phyloP scores from a whole-genome alignment of 1,140 invertebrate genomes.

The Diorhabda elongata region DNA sequence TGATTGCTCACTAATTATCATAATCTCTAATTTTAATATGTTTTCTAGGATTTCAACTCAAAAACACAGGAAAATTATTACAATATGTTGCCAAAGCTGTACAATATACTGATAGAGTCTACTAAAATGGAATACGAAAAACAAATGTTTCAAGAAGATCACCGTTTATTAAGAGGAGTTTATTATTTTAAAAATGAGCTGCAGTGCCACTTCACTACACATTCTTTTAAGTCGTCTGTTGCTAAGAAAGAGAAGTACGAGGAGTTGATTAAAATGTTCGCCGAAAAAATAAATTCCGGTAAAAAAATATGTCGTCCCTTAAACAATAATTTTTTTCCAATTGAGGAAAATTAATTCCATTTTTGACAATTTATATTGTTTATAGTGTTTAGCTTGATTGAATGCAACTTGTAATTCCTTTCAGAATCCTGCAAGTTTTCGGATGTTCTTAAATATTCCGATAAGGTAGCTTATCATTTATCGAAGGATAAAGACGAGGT shows the following conservation, averaged over 20 bases:
- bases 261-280: slow-evolving; percentile 17
- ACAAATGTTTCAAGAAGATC: slow-evolving; percentile 7
- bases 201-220: not conserved
- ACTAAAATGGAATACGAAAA: not conserved
- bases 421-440: slow-evolving; percentile 1
- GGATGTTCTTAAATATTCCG: slow-evolving; percentile 8
- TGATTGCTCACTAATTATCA: too few relatives aligned
- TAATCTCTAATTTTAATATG: too few relatives aligned
- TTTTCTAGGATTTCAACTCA: too few relatives aligned
- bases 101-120: slow-evolving; percentile 10
- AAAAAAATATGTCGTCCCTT: not conserved
- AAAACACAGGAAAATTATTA: slow-evolving; percentile 12
- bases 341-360: too few relatives aligned
- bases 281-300: slow-evolving; percentile 13
- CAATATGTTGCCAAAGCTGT: slow-evolving; percentile 15
- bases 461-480: slow-evolving; percentile 18
- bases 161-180: slow-evolving; percentile 10
- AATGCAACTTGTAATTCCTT: not conserved
- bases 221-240: not conserved
- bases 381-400: too few relatives aligned
- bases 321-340: too few relatives aligned
- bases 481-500: slow-evolving; percentile 18
- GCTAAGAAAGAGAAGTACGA: slow-evolving; percentile 5
- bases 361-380: too few relatives aligned
- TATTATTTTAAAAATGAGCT: slow-evolving; percentile 18